Evolutionary conservation across 2,888 invertebrate species (phyloP).

Genomic region (Dynastes maya): DNA sequence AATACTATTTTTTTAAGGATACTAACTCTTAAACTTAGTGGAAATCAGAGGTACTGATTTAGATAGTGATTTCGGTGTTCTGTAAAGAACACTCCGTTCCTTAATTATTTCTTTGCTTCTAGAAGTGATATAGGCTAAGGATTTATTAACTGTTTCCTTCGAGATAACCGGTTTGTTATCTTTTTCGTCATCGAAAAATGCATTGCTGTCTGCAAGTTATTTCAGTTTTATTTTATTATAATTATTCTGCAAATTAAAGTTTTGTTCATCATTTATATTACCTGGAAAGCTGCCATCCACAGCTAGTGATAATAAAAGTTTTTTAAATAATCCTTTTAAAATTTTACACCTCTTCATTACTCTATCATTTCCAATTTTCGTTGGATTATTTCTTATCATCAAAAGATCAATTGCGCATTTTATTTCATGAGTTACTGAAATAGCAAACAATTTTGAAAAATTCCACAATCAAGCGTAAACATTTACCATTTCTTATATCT

Average conservation of each 20-base stretch:
- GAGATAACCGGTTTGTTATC: background rate
- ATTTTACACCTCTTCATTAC: slow-evolving; percentile 64
- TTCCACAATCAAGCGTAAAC: background rate
- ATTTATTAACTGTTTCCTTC: slow-evolving; percentile 33
- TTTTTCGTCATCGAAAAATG: slow-evolving; percentile 3
- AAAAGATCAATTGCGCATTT: slow-evolving; percentile 56
- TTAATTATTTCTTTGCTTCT: slow-evolving; percentile 64
- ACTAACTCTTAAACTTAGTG: slow-evolving; percentile 13
- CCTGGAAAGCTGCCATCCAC: slow-evolving; percentile 53
- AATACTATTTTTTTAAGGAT: background rate
- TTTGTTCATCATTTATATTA: slow-evolving; percentile 9
- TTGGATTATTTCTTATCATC: slow-evolving; percentile 56
- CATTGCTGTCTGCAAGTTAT: slow-evolving; percentile 28
- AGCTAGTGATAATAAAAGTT: slow-evolving; percentile 59
- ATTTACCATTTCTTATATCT: slow-evolving; percentile 58
- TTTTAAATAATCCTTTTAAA: slow-evolving; percentile 59
- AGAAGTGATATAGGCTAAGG: slow-evolving; percentile 58
- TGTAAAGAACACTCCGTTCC: slow-evolving; percentile 65
- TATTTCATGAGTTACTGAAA: slow-evolving; percentile 63
- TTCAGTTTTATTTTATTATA: background rate
- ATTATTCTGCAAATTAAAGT: too few species aligned
- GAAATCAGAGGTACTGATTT: background rate
- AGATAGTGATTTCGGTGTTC: slow-evolving; percentile 55
- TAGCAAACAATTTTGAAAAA: slow-evolving; percentile 40
- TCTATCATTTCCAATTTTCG: slow-evolving; percentile 54